phyloP scores from a whole-genome alignment of 37 sponge, comb jelly and placozoan genomes.

The Agelas oroides region DNA sequence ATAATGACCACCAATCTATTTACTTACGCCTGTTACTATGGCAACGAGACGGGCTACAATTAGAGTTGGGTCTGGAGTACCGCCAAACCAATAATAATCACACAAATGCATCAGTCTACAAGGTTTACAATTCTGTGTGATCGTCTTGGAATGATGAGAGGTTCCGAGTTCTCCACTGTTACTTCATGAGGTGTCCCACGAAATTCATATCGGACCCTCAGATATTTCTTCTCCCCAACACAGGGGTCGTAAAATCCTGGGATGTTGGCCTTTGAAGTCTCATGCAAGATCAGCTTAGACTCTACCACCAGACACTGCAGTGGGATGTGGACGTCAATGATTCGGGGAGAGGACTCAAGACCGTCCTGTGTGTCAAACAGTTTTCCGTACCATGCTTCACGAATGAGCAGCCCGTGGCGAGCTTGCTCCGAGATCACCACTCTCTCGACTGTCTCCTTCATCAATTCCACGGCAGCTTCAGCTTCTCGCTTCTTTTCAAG shows the following conservation, averaged over 20 bases:
- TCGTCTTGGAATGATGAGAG: slow-evolving; percentile 82
- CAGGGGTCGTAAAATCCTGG: slow-evolving; percentile 96
- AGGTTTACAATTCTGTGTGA: slow-evolving; percentile 73
- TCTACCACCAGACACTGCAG: slow-evolving; percentile 93
- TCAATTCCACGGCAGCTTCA: slow-evolving; percentile 87
- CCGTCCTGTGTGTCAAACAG: slow-evolving; percentile 48
- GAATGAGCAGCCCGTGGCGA: slow-evolving; percentile 82
- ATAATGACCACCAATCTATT: neutral
- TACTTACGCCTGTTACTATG: neutral
- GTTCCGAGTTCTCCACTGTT: slow-evolving; percentile 80
- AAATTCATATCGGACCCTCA: slow-evolving; percentile 88
- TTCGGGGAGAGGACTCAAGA: slow-evolving; percentile 42
- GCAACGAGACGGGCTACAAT: too few species aligned
- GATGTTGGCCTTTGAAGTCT: slow-evolving; percentile 69
- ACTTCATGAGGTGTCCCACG: slow-evolving; percentile 88
- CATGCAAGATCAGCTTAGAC: slow-evolving; percentile 88
- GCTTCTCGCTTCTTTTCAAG: slow-evolving; percentile 73
- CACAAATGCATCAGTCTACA: neutral
- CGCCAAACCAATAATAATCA: too few species aligned
- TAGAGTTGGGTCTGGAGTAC: too few species aligned
- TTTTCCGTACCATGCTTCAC: slow-evolving; percentile 95
- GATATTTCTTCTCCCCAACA: slow-evolving; percentile 83
- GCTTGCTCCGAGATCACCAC: slow-evolving; percentile 68
- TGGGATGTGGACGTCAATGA: slow-evolving; percentile 90
- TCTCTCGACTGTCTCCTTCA: slow-evolving; percentile 88